These are phyloP conservation scores for Nesometra sesokonis DNA, from an alignment of 35 echinoderm and acorn worm genomes.

Conservation along the genomic window DNA sequence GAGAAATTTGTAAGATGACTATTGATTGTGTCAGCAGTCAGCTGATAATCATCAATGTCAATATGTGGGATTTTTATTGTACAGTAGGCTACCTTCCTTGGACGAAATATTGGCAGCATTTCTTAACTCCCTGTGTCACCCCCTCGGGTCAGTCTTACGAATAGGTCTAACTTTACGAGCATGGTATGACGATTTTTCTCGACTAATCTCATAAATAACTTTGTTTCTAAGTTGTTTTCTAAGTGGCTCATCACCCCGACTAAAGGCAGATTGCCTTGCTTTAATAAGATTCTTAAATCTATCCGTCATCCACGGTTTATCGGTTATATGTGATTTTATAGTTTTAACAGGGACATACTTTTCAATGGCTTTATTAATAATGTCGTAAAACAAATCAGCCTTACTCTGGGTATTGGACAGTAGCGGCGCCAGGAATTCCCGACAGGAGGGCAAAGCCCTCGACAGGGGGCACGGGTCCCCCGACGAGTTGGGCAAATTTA, in stretches of 20 bases:
- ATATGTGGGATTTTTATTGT: no score
- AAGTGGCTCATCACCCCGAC: not conserved
- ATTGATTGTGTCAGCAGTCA: no score
- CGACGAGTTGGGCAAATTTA: no score
- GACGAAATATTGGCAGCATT: not conserved
- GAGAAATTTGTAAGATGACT: no score
- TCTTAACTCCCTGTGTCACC: not conserved
- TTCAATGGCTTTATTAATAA: conserved; percentile 9
- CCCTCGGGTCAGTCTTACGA: not conserved
- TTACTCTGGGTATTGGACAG: not conserved
- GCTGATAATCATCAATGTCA: no score
- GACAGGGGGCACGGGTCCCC: no score
- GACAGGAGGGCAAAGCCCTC: no score
- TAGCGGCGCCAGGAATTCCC: no score
- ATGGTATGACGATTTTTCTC: not conserved
- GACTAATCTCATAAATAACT: conserved; percentile 3
- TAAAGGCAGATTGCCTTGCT: conserved; percentile 14
- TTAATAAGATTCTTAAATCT: conserved; percentile 12
- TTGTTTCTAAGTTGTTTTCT: conserved; percentile 15
- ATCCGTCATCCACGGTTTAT: conserved; percentile 33
- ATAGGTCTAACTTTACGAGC: not conserved
- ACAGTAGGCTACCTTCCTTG: no score
- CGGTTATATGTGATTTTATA: not conserved
- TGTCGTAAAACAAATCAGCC: conserved; percentile 17
- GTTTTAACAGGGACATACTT: not conserved